Base-by-base conservation (phyloP, 2,888 invertebrate species). In the Physocephala rufipes region DNA sequence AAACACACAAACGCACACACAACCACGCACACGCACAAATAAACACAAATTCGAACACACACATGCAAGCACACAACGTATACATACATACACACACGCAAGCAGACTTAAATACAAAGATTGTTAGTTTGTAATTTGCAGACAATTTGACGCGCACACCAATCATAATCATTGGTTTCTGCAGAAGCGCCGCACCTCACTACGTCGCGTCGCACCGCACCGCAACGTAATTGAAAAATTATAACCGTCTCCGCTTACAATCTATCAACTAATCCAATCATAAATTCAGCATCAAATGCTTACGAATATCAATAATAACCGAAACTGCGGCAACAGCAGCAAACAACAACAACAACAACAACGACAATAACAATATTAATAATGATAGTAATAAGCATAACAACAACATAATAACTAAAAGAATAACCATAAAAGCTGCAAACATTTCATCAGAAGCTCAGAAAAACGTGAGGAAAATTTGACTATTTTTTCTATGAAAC, bases 291-390 rank as follows among this genome's bases (percentile, higher is more conserved):
- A 78, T 76, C 75, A 75, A 78, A 75, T 73, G 73, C 75, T 73
- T 72, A 75, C 76, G 76, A 76, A 75, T 74, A 76, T 76, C 73
- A 75, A 78, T 78, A n/a, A n/a, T n/a, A n/a, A n/a, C n/a, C n/a
- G n/a, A 78, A 78, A 9, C 16, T 13, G 21, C 76, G 76, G 76
- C 75, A 75, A 76, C 71, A 72, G 74, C 75, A 69, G 67, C 69
- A 53, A 66, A 51, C 36, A 47, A 70, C 26, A 59, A 70, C 55
- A 70, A 47, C 62, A 72, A 68, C 55, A 75, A 68, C 73, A 73
- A 70, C 62, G 75, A 73, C 71, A 74, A 69, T 66, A 70, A 58
- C 68, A 66, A 59, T 71, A 67, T 61, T 62, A 71, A 61, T 21
- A 73, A 21, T 63, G 19, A 43, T 16, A 4, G 7, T n/a, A n/a